Base-by-base conservation (phyloP, 2,888 invertebrate genomes). In the Sinhomidia bicolor region DNA sequence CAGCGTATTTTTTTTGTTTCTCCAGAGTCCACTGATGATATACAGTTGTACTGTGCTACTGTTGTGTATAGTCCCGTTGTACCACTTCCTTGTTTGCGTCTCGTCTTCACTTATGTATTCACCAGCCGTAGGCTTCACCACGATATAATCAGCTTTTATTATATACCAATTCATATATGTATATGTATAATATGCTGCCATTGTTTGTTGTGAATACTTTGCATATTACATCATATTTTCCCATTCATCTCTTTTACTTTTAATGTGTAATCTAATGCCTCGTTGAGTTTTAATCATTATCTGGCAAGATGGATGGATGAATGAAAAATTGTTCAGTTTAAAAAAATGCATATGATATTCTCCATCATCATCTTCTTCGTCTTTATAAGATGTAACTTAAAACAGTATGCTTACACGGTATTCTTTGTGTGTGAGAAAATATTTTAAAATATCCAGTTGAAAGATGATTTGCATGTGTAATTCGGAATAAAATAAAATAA, bases 201-300 rank as follows among this genome's bases (percentile, higher is more conserved):
- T 29, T 62, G 62, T 62, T 62, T 32, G 1, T 32, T n/a, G n/a
- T n/a, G 14, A 32, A n/a, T 68, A 7, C 0, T 32, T 32, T 62
- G 36, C 68, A 44, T 47, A 65, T 78, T 65, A 54, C 29, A 57
- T 44, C 76, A 76, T 20, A 71, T 54, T 32, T 85, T 65, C 17
- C n/a, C 47, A 81, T 65, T 82, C 65, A 82, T 82, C 51, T 60
- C 60, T 51, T 62, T 62, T 12, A 57, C 2, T 47, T 62, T 54
- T 44, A 60, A 84, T 44, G 60, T 85, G 76, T 85, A 76, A 85
- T 78, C 85, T 65, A 65, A 85, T 78, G 78, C 85, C 76, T 85
- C 78, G 85, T 76, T 84, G 84, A 84, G 51, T 78, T 78, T 76
- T n/a, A 23, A 62, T 57, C 84, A 84, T 76, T 44, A 76, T 76